These are phyloP conservation scores for Lypha dubia DNA, from an alignment of 2,888 invertebrate species.

Conservation along the genomic window DNA sequence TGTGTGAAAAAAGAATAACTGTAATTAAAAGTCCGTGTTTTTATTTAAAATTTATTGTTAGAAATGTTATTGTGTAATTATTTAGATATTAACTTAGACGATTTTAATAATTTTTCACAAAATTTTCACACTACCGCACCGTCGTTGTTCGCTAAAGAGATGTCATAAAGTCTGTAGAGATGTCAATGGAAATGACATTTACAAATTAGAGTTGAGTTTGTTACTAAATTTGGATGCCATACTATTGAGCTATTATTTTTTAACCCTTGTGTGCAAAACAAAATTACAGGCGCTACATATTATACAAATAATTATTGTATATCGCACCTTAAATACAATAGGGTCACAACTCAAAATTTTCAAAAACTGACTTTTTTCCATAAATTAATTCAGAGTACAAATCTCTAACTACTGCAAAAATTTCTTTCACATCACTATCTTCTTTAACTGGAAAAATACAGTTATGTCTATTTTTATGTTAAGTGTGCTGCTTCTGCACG, in stretches of 20 bases:
- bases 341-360: too few relatives aligned
- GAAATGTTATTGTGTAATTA: constrained; percentile 64
- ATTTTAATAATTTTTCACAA: constrained; percentile 22
- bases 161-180: constrained; percentile 39
- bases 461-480: too few relatives aligned
- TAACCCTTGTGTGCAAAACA: neutral
- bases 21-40: constrained; percentile 43
- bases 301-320: too few relatives aligned
- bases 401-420: too few relatives aligned
- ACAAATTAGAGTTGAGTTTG: constrained; percentile 31
- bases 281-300: too few relatives aligned
- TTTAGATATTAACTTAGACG: constrained; percentile 33
- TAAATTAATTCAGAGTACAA: too few relatives aligned
- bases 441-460: too few relatives aligned
- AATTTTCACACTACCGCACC: constrained; percentile 59
- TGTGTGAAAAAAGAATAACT: constrained; percentile 40
- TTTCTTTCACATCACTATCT: too few relatives aligned
- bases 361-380: too few relatives aligned
- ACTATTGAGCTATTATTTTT: neutral
- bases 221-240: neutral
- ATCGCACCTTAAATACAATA: too few relatives aligned
- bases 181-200: constrained; percentile 53
- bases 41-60: constrained; percentile 39
- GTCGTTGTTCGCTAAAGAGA: constrained; percentile 46
- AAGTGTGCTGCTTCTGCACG: too few relatives aligned